Base-by-base conservation (phyloP, 2,797 vertebrate genomes). In the Iguana delicatissima region DNA sequence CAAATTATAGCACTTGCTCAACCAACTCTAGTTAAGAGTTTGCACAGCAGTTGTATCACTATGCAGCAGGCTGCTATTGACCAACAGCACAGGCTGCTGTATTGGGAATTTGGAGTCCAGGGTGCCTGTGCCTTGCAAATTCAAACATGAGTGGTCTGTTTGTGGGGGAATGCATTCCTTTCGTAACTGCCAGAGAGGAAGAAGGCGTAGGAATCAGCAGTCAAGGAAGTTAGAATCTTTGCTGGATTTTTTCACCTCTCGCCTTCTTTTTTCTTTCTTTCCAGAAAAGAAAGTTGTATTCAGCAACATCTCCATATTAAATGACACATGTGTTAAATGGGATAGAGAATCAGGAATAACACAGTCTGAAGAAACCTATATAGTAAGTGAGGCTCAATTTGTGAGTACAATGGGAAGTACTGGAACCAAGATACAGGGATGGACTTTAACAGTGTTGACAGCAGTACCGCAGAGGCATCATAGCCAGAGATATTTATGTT, bases 251-350 rank as follows among this genome's bases (percentile, higher is more conserved):
- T 69, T 91, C 79, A 62, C 73, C 0, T 73, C 1, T 24, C 4
- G 4, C 10, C 81, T 20, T 38, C 6, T 57, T 87, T 89, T 82
- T 7, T 89, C 94, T 13, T 59, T 92, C 67, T 93, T 92, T 93
- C 83, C 90, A 98, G 98, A 93, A 69, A 96, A 97, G 86, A 95
- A 97, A 90, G 50, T 95, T 89, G 85, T n/a, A 46, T 84, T 98
- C 80, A 91, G 94, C 91, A 96, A 97, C 85, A 92, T 97, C 90
- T 95, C 96, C 13, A 0, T 97, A 91, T 96, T 96, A 92, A 98
- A 98, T 93, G 96, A 97, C 89, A 97, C 97, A 0, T 98, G 98
- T 89, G 72, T 98, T 92, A 96, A 88, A 76, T 98, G 97, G 98
- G 91, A 94, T 87, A 97, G 90, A 85, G 96, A 85, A 81, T 89